Conservation (phyloP, 2,888 invertebrate genomes). For the Metacarcinus magister region DNA sequence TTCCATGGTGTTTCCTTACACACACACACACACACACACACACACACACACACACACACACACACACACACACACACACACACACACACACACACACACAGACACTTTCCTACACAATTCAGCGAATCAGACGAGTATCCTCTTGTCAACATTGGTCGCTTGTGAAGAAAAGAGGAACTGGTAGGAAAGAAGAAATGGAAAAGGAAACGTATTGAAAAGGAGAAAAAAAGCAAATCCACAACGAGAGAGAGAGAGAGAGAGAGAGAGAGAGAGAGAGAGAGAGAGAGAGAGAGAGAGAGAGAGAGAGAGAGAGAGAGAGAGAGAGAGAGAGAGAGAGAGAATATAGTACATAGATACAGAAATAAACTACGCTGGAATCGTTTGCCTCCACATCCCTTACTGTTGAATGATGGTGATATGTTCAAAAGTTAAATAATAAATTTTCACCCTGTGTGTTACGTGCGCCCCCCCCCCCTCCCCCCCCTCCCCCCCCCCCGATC, state of each 20-base stretch:
- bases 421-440: constrained; percentile 11
- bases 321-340: neutral
- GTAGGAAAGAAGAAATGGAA: neutral
- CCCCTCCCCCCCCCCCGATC: neutral
- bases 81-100: constrained; percentile 29
- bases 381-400: neutral
- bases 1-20: neutral
- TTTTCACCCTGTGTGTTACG: neutral
- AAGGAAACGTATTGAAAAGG: neutral
- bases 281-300: neutral
- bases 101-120: neutral
- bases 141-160: neutral
- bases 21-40: constrained; percentile 14
- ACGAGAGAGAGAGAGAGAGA: neutral
- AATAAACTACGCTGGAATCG: neutral
- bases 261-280: constrained; percentile 26
- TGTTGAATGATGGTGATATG: neutral
- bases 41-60: constrained; percentile 19
- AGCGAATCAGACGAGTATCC: neutral
- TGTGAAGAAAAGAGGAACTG: neutral
- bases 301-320: neutral
- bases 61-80: constrained; percentile 45
- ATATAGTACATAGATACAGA: no score
- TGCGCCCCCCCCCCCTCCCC: neutral
- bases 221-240: neutral